phyloP scores from a whole-genome alignment of 1,140 invertebrate genomes.

The Sycophaga agraensis region DNA sequence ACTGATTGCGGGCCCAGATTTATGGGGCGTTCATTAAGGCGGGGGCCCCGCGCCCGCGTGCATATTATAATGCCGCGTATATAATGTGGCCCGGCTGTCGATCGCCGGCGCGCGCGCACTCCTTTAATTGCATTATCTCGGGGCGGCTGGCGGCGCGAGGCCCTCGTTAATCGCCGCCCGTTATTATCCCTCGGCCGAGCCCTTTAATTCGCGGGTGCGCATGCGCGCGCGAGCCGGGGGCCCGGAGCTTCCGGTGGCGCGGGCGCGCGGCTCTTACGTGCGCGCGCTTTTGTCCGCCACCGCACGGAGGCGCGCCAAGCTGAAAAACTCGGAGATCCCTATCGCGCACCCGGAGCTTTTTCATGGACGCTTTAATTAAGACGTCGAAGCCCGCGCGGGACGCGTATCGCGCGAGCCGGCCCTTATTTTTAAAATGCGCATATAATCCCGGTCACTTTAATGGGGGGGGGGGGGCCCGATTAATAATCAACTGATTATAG shows the following conservation, averaged over 20 bases:
- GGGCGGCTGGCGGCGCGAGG: background rate
- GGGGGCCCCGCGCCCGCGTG: background rate
- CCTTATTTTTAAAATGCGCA: slow-evolving; percentile 3
- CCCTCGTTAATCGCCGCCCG: slow-evolving; percentile 8
- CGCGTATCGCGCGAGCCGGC: too few species aligned
- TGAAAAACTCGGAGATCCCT: background rate
- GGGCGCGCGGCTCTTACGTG: background rate
- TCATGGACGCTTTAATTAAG: slow-evolving; percentile 19
- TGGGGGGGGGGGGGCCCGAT: too few species aligned
- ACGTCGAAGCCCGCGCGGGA: too few species aligned
- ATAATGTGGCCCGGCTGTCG: background rate
- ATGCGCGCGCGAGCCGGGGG: too few species aligned
- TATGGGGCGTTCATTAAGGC: slow-evolving; percentile 36
- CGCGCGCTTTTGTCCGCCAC: background rate
- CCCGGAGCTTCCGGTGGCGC: slow-evolving; percentile 7
- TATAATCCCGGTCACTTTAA: too few species aligned
- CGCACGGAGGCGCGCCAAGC: background rate
- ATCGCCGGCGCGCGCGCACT: background rate
- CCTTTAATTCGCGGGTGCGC: slow-evolving; percentile 16
- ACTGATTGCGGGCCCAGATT: slow-evolving; percentile 32
- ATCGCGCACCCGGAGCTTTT: slow-evolving; percentile 8
- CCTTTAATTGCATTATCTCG: slow-evolving; percentile 20
- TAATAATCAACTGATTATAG: too few species aligned
- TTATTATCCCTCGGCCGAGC: slow-evolving; percentile 17
- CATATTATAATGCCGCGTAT: background rate